A percentile compares a stretch with the other conserved stretches of the same genome.
These are phyloP conservation scores for Phymatocera aterrima DNA, from an alignment of 2,888 invertebrate genomes.

Conservation along the genomic window DNA sequence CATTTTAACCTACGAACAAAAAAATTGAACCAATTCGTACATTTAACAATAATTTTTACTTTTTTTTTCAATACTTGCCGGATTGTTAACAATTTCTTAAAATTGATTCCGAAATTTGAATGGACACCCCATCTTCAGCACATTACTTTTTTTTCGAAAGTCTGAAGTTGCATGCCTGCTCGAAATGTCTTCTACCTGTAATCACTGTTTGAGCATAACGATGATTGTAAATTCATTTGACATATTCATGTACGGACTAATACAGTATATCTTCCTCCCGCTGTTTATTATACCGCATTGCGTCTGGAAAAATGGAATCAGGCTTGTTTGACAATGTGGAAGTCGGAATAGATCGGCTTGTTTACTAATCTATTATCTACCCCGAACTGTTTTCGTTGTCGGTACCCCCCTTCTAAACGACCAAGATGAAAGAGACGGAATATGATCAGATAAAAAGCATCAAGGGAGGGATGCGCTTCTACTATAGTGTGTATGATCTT, in stretches of 20 bases:
- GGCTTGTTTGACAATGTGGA: slow-evolving; percentile 4
- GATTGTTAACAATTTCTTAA: too few species aligned
- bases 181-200: neutral
- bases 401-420: slow-evolving; percentile 1
- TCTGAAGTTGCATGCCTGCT: too few species aligned
- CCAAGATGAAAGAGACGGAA: neutral
- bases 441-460: slow-evolving; percentile 38
- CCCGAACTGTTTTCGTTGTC: neutral
- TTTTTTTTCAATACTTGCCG: too few species aligned
- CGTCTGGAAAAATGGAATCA: neutral
- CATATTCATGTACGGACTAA: neutral
- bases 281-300: neutral
- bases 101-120: too few species aligned
- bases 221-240: slow-evolving; percentile 6
- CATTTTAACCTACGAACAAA: too few species aligned
- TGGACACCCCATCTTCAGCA: too few species aligned
- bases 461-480: neutral
- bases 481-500: neutral
- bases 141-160: too few species aligned
- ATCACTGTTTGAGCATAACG: neutral
- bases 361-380: slow-evolving; percentile 30
- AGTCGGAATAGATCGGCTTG: slow-evolving; percentile 23
- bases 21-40: too few species aligned
- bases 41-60: too few species aligned
- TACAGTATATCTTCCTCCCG: neutral